phyloP scores from a whole-genome alignment of 2,113 vertebrate species.

The Deroptyus accipitrinus region DNA sequence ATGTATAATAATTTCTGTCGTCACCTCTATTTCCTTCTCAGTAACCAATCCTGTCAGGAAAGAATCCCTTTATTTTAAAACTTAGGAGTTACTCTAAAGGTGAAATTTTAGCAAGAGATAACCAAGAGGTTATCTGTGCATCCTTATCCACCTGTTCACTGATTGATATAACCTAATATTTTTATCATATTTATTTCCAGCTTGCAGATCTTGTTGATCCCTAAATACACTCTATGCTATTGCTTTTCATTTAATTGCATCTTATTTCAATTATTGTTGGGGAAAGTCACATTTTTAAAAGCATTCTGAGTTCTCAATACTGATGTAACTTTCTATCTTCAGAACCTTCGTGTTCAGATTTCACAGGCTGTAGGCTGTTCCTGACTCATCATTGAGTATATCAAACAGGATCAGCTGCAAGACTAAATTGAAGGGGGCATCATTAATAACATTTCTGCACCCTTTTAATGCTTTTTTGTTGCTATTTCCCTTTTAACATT shows the following conservation, averaged over 20 bases:
- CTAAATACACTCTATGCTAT: neutral
- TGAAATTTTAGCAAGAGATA: neutral
- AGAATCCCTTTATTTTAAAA: neutral
- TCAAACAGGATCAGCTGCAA: neutral
- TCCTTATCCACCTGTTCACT: neutral
- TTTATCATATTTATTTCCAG: neutral
- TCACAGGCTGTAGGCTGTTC: neutral
- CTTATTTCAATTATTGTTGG: neutral
- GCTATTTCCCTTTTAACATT: neutral
- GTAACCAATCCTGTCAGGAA: neutral
- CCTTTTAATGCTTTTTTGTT: neutral
- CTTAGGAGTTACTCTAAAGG: neutral
- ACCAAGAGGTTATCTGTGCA: neutral
- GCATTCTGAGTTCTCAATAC: neutral
- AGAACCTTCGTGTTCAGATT: neutral
- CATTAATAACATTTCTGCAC: neutral
- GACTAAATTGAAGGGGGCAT: neutral
- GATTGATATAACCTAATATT: neutral
- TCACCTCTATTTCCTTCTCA: neutral
- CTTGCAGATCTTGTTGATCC: neutral
- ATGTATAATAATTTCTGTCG: neutral
- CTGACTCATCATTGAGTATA: neutral
- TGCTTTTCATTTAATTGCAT: neutral
- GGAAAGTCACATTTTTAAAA: neutral
- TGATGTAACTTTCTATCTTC: neutral